These are phyloP conservation scores for Alaudala cheleensis DNA, from an alignment of 2,113 vertebrate genomes.

Conservation along the genomic window DNA sequence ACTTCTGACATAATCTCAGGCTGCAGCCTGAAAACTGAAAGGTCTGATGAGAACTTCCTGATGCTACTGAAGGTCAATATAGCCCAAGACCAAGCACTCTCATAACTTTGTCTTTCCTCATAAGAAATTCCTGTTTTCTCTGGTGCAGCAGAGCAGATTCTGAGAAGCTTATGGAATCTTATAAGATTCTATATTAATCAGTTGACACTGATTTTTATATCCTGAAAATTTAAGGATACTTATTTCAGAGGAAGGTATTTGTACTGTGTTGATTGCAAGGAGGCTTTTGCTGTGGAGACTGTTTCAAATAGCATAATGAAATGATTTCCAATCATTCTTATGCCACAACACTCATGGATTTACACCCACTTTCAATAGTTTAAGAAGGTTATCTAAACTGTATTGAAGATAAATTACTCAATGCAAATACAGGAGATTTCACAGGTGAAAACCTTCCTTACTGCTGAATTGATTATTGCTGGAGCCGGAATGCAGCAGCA, in stretches of 20 bases:
- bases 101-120: neutral
- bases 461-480: neutral
- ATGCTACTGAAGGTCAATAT: neutral
- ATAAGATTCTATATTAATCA: neutral
- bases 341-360: neutral
- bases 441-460: neutral
- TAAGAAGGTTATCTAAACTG: neutral
- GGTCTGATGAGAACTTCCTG: neutral
- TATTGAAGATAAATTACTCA: neutral
- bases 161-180: neutral
- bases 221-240: neutral
- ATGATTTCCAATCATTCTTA: neutral
- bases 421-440: neutral
- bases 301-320: neutral
- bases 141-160: neutral
- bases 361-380: neutral
- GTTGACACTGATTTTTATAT: neutral
- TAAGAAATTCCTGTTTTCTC: neutral
- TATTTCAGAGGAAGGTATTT: neutral
- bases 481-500: neutral
- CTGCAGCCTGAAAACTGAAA: neutral
- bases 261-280: neutral
- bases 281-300: neutral
- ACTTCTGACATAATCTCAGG: neutral
- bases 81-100: neutral